Evolutionary conservation across 2,888 invertebrate genomes (phyloP), one percentile per base, ranked within the genome.

Genomic region (Trachelus stipa): DNA sequence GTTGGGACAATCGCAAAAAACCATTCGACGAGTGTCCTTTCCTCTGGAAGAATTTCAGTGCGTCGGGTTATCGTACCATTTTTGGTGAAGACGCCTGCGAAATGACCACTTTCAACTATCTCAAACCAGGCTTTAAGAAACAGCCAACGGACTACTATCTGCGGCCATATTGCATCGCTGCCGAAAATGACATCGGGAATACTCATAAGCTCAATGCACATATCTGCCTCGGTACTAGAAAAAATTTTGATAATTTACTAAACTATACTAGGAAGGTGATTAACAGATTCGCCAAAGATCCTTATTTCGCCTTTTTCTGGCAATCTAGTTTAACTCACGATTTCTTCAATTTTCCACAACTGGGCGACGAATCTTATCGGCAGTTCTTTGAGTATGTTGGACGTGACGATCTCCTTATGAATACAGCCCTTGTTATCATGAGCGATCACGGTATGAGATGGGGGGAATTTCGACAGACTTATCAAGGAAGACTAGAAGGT

Each of bases 391-490:
- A 91, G 80, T 74, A 86, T 40, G 90, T 92, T 79, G 89, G 94
- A 68, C 84, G 90, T 0, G 89, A 92, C 2, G 92, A 93, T 1
- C 91, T 94, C 77, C 91, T 97, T 77, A 93, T 96, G 76, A 93
- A 94, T 35, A 96, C 97, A 0, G 93, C 95, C 73, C 85, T 96
- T 23, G 92, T 97, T 76, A 90, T 97, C 12, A 93, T 98, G 92
- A 98, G 98, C 90, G 98, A 98, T 89, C 98, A 98, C 88, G 98
- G 98, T 0, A 95, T 97, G 82, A 81, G 98, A 80, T 98, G 96
- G 95, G 98, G 98, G 3, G 93, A 93, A 11, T 97, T 97, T 84
- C 93, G 97, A 12, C 93, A 93, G 83, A 98, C 98, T 0, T 96
- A 96, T 90, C 97, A 98, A 91, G 97, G 97, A 1, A 93, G 95